Evolutionary conservation across 2,888 invertebrate genomes (phyloP), one percentile per base, ranked within the genome.

Genomic region (Drosophila anceps): DNA sequence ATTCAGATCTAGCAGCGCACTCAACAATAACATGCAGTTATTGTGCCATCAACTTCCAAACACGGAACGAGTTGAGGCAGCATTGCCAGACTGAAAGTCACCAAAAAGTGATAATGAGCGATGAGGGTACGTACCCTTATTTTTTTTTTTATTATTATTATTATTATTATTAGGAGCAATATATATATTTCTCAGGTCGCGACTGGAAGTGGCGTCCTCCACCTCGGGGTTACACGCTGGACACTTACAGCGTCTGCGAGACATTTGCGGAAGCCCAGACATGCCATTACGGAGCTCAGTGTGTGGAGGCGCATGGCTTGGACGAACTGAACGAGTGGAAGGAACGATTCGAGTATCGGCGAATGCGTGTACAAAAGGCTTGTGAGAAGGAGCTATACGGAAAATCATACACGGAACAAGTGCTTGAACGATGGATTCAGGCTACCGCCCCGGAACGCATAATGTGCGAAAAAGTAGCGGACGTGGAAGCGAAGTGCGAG

Each of bases 321-420:
- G 95, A 95, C 54, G 96, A 96, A 91, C 92, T 96, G 10, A 94
- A 94, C 29, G 96, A 96, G 91, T 96, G 96, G 96, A 95, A 95
- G 82, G 95, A 95, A 79, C 93, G 96, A 65, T 96, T 96, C 91
- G 95, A 95, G 79, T 95, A 95, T 87, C 93, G 95, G 24, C 93
- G 94, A 77, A 95, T 95, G 94, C 94, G 94, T 78, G 91, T 95
- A 66, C 94, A 95, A 88, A 93, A 94, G 77, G 95, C 95, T 8
- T 95, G 94, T 84, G 95, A 96, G 79, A 95, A 95, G 84, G 95
- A 95, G 90, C 92, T 95, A n/a, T 95, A 95, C 91, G 96, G 96
- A 60, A 93, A 93, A 78, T 93, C 93, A 20, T 93, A 93, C 72
- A 93, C 93, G 13, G 96, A 96, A 88, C 95, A 95, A 85, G 93